These are phyloP conservation scores for Gymnoscelis rufifasciata DNA, from an alignment of 2,888 invertebrate genomes.

Conservation along the genomic window DNA sequence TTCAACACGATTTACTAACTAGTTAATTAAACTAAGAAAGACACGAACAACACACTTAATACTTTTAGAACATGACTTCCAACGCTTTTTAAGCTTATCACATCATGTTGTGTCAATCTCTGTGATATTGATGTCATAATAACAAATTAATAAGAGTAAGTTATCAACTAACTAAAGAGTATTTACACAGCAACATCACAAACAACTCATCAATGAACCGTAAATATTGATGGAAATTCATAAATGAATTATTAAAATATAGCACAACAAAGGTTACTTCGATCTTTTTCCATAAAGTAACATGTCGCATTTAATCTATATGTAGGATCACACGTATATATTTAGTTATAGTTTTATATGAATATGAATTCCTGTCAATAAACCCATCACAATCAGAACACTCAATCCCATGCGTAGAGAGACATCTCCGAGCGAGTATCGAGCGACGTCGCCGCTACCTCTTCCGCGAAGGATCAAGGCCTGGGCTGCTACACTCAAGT, in stretches of 20 bases:
- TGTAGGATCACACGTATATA: no score
- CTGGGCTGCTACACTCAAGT: constrained; percentile 70
- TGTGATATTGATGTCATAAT: background rate
- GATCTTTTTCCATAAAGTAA: no score
- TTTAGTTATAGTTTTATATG: no score
- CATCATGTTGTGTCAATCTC: constrained; percentile 26
- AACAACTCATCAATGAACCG: constrained; percentile 19
- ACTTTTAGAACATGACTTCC: constrained; percentile 29
- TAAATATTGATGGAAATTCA: constrained; percentile 20
- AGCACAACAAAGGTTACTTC: no score
- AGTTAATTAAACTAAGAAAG: constrained; percentile 7
- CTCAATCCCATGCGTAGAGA: constrained; percentile 41
- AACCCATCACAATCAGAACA: constrained; percentile 12
- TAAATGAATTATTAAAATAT: background rate
- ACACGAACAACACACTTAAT: constrained; percentile 6
- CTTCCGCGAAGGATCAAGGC: constrained; percentile 62
- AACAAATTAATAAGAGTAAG: no score
- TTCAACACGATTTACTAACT: constrained; percentile 7
- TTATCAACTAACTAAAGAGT: constrained; percentile 2
- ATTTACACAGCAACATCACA: constrained; percentile 26
- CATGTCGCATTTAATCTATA: no score
- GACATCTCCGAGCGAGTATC: constrained; percentile 35
- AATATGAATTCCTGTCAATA: constrained; percentile 9
- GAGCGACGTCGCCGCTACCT: constrained; percentile 43
- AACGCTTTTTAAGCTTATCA: constrained; percentile 63